Evolutionary conservation across 2,888 invertebrate genomes (phyloP), one percentile per base, ranked within the genome.

Genomic region (Protonemura montana): DNA sequence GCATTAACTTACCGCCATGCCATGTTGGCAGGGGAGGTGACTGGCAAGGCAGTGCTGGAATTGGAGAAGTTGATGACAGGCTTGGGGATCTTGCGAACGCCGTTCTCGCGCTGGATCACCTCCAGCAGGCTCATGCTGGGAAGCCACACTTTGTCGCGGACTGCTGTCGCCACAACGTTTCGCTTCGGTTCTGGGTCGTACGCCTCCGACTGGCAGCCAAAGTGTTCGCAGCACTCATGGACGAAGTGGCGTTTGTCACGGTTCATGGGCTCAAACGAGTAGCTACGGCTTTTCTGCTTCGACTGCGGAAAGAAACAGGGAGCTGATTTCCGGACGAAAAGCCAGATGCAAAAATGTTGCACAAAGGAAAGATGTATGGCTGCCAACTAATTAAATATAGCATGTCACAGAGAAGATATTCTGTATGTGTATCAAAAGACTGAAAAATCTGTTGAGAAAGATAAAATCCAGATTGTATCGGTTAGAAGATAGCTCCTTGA

Each of bases 151-250:
- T 95, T 95, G 89, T 96, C 96, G 91, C 93, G 95, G 87, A 94
- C 94, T 85, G 98, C 98, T 25, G 97, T 98, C 29, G 97, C 97
- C n/a, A 98, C 97, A 25, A 99, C 96, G 92, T 98, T 99, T 88
- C 98, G 93, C 91, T 98, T 98, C 0, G 99, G 99, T 90, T 98
- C 98, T 27, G 95, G 95, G 92, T 99, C 99, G 91, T 98, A 98
- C 28, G 98, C 98, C 87, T 97, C 96, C 88, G 98, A 97, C 90
- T 97, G 96, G 89, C 98, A 96, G 77, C 98, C 98, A 92, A 99
- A 99, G 91, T 97, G 97, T 90, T 97, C 97, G 89, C 98, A 98
- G 91, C 98, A 94, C 91, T 99, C 99, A 91, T 99, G 98, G 13
- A 99, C 95, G 89, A 98, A 95, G 90, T 96, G 96, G 0, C 99